Evolutionary conservation across 1,140 invertebrate genomes (phyloP).

Genomic region (Pogonognathellus flavescens): DNA sequence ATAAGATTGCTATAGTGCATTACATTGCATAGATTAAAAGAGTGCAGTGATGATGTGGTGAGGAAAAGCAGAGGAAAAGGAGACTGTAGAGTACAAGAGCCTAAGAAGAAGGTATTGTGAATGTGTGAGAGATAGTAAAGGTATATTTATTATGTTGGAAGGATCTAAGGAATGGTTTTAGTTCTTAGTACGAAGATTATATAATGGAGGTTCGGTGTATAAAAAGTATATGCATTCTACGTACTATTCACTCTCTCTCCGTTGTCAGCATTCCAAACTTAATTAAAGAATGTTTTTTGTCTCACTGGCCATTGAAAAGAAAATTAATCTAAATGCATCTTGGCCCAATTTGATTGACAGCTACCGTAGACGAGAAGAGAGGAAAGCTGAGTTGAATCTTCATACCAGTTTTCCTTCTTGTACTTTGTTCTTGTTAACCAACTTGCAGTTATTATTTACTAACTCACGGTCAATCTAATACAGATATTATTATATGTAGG

Average conservation of each 20-base stretch:
- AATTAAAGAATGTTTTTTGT: constrained; percentile 67
- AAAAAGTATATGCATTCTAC: background rate
- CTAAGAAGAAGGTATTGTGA: too few relatives aligned
- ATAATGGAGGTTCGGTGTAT: too few relatives aligned
- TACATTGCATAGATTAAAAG: too few relatives aligned
- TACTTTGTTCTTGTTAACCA: background rate
- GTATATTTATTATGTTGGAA: too few relatives aligned
- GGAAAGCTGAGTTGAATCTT: constrained; percentile 23
- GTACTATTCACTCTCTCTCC: constrained; percentile 46
- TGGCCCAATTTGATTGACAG: constrained; percentile 64
- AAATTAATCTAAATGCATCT: constrained; percentile 67
- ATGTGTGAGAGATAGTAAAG: too few relatives aligned
- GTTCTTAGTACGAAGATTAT: too few relatives aligned
- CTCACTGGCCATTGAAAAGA: constrained; percentile 63
- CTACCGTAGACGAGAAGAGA: constrained; percentile 53
- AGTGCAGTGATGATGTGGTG: too few relatives aligned
- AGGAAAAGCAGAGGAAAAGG: too few relatives aligned
- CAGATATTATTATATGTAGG: constrained; percentile 1
- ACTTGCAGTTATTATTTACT: background rate
- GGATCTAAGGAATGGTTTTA: too few relatives aligned
- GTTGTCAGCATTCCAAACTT: constrained; percentile 65
- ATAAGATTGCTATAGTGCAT: too few relatives aligned
- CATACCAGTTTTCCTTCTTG: background rate
- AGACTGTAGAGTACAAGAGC: too few relatives aligned
- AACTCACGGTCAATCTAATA: constrained; percentile 28